Evolutionary conservation across 2,888 invertebrate genomes (phyloP).

Genomic region (Tetranychus truncatus): DNA sequence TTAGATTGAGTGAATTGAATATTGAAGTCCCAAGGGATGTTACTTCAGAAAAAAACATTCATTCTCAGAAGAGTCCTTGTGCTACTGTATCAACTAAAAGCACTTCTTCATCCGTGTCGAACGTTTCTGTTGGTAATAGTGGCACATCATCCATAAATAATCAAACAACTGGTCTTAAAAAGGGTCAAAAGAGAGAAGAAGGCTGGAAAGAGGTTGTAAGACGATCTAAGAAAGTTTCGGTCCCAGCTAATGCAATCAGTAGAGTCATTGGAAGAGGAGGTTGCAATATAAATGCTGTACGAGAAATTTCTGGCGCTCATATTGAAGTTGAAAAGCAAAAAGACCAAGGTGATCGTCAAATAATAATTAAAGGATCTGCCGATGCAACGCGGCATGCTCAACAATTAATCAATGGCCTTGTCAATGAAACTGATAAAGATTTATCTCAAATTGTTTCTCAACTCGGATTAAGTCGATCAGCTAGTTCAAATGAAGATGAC

Average conservation of each 20-base stretch:
- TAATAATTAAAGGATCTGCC: slow-evolving; percentile 79
- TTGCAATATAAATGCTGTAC: slow-evolving; percentile 91
- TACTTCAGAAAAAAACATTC: neutral
- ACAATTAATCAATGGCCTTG: slow-evolving; percentile 67
- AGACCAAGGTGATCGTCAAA: slow-evolving; percentile 79
- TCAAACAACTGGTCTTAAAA: neutral
- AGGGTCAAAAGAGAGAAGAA: slow-evolving; percentile 17
- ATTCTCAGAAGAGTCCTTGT: slow-evolving; percentile 1
- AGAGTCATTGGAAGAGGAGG: slow-evolving; percentile 93
- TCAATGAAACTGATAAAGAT: slow-evolving; percentile 86
- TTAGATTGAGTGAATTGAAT: slow-evolving; percentile 11
- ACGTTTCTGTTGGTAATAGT: neutral
- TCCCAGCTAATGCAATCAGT: slow-evolving; percentile 83
- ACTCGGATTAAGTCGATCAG: slow-evolving; percentile 35
- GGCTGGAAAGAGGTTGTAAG: slow-evolving; percentile 93
- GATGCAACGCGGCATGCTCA: slow-evolving; percentile 86
- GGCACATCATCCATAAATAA: neutral
- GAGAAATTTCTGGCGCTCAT: slow-evolving; percentile 87
- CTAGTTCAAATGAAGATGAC: slow-evolving; percentile 13
- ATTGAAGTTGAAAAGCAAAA: slow-evolving; percentile 91
- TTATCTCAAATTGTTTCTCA: slow-evolving; percentile 61
- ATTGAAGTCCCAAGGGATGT: slow-evolving; percentile 11
- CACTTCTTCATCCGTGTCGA: neutral
- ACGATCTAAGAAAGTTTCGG: slow-evolving; percentile 64
- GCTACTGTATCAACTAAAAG: neutral